These are phyloP conservation scores for Hapalemur alaotrensis DNA, from an alignment of 2,797 vertebrate genomes.

Conservation along the genomic window DNA sequence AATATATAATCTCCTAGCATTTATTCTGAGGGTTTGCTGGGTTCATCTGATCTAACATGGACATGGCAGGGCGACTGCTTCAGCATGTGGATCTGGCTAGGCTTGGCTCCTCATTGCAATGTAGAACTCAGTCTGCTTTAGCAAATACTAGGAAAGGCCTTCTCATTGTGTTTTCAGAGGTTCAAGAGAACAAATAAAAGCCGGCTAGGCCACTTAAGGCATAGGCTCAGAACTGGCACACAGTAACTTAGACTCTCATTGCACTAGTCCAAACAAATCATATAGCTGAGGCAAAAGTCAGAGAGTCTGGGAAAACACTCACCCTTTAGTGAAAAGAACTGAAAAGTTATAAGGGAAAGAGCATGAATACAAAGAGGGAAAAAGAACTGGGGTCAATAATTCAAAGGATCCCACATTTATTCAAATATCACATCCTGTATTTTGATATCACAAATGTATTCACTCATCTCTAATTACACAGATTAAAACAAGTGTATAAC, in stretches of 20 bases:
- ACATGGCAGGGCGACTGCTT: neutral
- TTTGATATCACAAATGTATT: neutral
- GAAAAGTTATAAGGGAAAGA: neutral
- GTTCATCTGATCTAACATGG: neutral
- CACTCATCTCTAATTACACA: neutral
- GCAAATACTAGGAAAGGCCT: neutral
- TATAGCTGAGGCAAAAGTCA: neutral
- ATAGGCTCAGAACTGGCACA: neutral
- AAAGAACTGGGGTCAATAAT: neutral
- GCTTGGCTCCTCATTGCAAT: neutral
- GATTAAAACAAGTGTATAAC: neutral
- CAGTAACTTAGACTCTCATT: neutral
- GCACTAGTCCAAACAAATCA: neutral
- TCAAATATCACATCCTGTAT: neutral
- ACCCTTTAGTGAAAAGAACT: neutral
- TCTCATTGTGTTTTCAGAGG: neutral
- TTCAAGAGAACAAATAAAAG: neutral
- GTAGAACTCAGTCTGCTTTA: neutral
- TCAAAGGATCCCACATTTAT: neutral
- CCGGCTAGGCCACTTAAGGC: neutral
- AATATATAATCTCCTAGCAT: neutral
- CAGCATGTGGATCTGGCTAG: neutral
- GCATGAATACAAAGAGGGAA: neutral
- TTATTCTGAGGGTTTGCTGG: neutral
- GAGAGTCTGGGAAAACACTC: neutral